Base-by-base conservation (phyloP, 1,140 invertebrate species). In the Callitettix versicolor region DNA sequence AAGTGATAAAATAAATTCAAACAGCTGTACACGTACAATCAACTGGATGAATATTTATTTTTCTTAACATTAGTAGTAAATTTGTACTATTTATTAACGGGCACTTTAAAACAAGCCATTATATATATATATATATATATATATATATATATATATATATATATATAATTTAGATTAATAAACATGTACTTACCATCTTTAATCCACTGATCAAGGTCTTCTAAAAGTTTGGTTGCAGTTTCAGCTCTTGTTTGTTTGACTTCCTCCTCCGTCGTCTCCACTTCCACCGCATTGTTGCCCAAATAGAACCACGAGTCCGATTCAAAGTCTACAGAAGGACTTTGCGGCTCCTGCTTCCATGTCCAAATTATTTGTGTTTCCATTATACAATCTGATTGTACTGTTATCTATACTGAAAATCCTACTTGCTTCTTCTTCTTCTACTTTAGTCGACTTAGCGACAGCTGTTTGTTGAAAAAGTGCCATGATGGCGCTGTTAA, bases 261-360 rank as follows among this genome's bases (percentile, higher is more conserved):
- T 0, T 68, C 60, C 17, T 64, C 60, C 21, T 62, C 53, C 49
- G 3, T 58, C 42, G 11, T 51, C 14, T 52, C 64, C 63, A 34
- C n/a, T 53, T 24, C 53, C 53, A 53, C 26, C 26, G 3, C 60
- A 61, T 67, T 58, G 38, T 63, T 64, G 51, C 56, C 51, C 48
- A 49, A 17, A 55, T 59, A 57, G 62, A 58, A 53, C 58, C 64
- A 63, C 34, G 53, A 43, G 53, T 65, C 62, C 50, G 59, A 57
- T 58, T 62, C 66, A 54, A 54, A 30, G n/a, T 42, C 34, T 14
- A 22, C 34, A 62, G 50, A 65, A 62, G 73, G 74, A 60, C 74
- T 76, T 58, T 67, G 59, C 41, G 74, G 74, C 64, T 75, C 74
- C 54, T 65, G 57, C 65, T 75, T 75, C 73, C 72, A 75, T 33